Conservation (phyloP, 2,797 vertebrate genomes). For the Propithecus perrieri region DNA sequence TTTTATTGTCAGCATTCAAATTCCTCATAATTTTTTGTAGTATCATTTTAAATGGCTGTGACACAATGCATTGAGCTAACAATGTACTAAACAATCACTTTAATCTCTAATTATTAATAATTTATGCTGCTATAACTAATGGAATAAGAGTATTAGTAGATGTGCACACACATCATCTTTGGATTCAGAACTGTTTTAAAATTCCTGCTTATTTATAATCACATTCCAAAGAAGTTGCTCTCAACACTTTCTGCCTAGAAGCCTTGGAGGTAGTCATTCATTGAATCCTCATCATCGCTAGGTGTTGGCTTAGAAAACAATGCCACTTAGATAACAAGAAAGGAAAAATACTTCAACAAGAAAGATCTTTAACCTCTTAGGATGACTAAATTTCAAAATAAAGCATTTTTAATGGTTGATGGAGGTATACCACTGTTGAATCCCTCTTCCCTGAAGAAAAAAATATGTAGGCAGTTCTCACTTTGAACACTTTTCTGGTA, state of each 20-base stretch:
- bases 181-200: background rate
- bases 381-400: background rate
- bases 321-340: background rate
- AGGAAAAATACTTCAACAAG: background rate
- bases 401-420: constrained; percentile 15
- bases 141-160: background rate
- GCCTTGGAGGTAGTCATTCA: background rate
- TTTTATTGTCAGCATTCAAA: background rate
- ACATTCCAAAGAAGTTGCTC: background rate
- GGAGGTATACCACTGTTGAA: background rate
- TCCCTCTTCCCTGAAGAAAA: background rate
- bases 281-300: background rate
- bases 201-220: background rate
- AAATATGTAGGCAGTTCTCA: background rate
- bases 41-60: background rate
- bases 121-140: background rate
- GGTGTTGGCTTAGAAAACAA: background rate
- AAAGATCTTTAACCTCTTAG: constrained; percentile 3
- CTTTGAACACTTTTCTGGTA: background rate
- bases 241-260: background rate
- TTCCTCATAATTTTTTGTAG: background rate
- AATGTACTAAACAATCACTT: background rate
- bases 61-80: background rate
- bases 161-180: background rate
- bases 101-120: background rate